Percentiles rank a stretch among this genome's conserved stretches.
Conservation (phyloP, 2,888 invertebrate species). For the Sphecodes monilicornis region DNA sequence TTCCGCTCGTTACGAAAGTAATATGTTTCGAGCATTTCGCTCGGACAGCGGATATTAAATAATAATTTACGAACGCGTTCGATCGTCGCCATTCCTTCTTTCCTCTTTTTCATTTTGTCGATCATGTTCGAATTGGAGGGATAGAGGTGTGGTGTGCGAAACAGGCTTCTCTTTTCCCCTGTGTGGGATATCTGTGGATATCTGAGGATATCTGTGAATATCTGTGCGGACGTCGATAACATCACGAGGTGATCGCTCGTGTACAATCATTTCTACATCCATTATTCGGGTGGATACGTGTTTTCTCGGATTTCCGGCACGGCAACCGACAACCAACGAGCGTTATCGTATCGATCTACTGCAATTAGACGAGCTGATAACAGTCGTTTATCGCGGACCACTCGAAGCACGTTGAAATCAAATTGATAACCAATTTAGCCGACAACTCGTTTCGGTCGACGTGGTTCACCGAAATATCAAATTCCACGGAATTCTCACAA, state of each 20-base stretch:
- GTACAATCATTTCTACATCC: conserved; percentile 7
- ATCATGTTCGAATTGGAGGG: not conserved
- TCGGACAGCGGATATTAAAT: conserved; percentile 25
- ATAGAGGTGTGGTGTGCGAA: conserved; percentile 23
- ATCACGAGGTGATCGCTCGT: not conserved
- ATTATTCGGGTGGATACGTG: conserved; percentile 11
- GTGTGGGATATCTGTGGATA: not conserved
- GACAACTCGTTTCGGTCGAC: not conserved
- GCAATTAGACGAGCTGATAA: conserved; percentile 46
- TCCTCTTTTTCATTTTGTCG: not conserved
- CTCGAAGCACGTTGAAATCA: not conserved
- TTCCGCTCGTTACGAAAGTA: conserved; percentile 25
- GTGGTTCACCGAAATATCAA: conserved; percentile 14
- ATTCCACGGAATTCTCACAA: conserved; percentile 1
- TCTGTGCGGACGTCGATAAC: not conserved
- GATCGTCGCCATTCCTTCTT: not conserved
- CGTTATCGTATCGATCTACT: conserved; percentile 31
- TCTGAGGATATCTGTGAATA: not conserved
- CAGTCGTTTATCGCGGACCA: not conserved
- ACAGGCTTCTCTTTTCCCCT: not conserved
- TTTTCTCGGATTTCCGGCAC: conserved; percentile 29
- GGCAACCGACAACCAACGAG: not conserved
- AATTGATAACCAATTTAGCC: not conserved
- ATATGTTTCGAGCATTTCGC: conserved; percentile 22
- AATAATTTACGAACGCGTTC: conserved; percentile 17